A percentile compares a stretch with the other conserved stretches of the same genome.
phyloP scores from a whole-genome alignment of 2,888 invertebrate species.

The Morpho deidamia region DNA sequence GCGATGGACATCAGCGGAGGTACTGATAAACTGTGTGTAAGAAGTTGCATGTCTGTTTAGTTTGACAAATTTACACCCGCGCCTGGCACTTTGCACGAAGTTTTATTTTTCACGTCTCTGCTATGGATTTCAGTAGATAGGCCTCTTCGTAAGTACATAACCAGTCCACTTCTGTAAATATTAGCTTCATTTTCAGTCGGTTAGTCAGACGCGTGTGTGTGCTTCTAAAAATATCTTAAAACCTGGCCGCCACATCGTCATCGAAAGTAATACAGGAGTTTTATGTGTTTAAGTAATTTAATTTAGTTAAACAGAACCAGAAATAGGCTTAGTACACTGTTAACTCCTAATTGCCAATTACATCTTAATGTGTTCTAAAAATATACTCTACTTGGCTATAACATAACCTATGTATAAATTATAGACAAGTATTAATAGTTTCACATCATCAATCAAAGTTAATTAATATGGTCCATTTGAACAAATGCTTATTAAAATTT shows the following conservation, averaged over 20 bases:
- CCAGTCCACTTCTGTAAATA: slow-evolving; percentile 36
- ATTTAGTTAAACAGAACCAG: background rate
- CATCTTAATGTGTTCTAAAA: too few relatives aligned
- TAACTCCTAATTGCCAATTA: too few relatives aligned
- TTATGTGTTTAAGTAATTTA: slow-evolving; percentile 9
- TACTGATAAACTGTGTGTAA: slow-evolving; percentile 50
- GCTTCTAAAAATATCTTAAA: slow-evolving; percentile 62
- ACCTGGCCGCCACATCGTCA: slow-evolving; percentile 39
- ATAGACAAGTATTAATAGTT: too few relatives aligned
- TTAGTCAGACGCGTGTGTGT: slow-evolving; percentile 51
- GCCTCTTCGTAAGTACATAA: slow-evolving; percentile 31
- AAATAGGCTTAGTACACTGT: background rate
- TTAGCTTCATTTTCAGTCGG: slow-evolving; percentile 39
- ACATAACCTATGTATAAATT: too few relatives aligned
- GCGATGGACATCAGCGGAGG: slow-evolving; percentile 74
- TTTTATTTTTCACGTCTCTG: slow-evolving; percentile 26
- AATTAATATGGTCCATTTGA: too few relatives aligned
- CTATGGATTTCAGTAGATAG: slow-evolving; percentile 13
- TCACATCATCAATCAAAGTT: too few relatives aligned
- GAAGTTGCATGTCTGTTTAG: slow-evolving; percentile 51
- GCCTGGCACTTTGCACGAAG: slow-evolving; percentile 56
- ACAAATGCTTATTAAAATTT: too few relatives aligned
- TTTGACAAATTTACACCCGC: slow-evolving; percentile 44
- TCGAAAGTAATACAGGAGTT: slow-evolving; percentile 24
- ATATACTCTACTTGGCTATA: too few relatives aligned